Conservation (phyloP, 92 coral and sea anemone species). For the Anthopleura xanthogrammica region DNA sequence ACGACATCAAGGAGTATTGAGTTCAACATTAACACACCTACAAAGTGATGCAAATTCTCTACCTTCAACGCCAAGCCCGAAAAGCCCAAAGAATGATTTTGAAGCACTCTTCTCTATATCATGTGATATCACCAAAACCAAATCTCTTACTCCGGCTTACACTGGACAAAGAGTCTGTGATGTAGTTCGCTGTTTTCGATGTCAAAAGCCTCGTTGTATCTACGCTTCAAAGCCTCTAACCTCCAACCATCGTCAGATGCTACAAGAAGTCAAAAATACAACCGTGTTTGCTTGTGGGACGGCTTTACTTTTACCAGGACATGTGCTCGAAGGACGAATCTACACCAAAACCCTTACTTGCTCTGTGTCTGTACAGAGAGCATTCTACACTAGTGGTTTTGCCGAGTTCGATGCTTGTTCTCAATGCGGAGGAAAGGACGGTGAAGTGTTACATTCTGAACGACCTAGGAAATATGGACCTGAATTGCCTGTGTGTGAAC, state of each 20-base stretch:
- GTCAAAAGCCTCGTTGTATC: slow-evolving; percentile 73
- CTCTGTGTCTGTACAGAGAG: slow-evolving; percentile 28
- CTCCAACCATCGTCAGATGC: slow-evolving; percentile 22
- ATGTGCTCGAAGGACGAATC: slow-evolving; percentile 48
- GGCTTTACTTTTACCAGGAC: slow-evolving; percentile 53
- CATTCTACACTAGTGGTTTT: slow-evolving; percentile 15
- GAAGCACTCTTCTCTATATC: background rate
- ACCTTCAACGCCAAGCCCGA: background rate
- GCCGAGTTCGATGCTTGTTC: slow-evolving; percentile 1
- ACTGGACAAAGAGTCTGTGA: slow-evolving; percentile 59
- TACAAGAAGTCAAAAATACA: slow-evolving; percentile 47
- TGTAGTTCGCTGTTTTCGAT: slow-evolving; percentile 59
- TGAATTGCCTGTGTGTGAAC: slow-evolving; percentile 19
- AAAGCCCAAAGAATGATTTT: background rate
- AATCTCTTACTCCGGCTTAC: slow-evolving; percentile 36
- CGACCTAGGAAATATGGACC: slow-evolving; percentile 6
- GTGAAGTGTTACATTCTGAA: background rate
- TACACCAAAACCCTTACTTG: slow-evolving; percentile 45
- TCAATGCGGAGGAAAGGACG: slow-evolving; percentile 24
- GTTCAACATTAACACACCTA: background rate
- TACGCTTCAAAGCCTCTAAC: slow-evolving; percentile 60
- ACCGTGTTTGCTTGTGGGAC: slow-evolving; percentile 61
- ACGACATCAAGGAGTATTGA: background rate
- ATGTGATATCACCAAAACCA: background rate
- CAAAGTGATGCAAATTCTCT: background rate